Evolutionary conservation across 2,113 vertebrate genomes (phyloP), one percentile per base, ranked within the genome.

Genomic region (Australoheros scitulus): DNA sequence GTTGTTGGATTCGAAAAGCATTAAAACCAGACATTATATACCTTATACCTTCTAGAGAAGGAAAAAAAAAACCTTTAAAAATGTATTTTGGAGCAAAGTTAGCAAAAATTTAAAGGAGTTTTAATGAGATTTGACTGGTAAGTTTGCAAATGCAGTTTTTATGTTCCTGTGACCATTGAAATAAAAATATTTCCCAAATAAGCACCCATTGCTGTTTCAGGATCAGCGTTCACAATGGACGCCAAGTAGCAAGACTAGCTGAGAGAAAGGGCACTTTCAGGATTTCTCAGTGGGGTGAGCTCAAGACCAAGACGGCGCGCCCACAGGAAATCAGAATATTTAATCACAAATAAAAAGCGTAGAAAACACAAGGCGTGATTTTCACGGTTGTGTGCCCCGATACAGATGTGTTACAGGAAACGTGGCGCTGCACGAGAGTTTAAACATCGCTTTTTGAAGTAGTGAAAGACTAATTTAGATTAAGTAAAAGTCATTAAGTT

Each of bases 151-250:
- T 18, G 64, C 41, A 68, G 64, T 26, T 68, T 68, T 68, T 68
- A 68, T 47, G 0, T 70, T 15, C 24, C 5, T 32, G 17, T 29
- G 24, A 72, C 24, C 18, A 8, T 3, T 11, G 0, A 32, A 55
- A 32, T 72, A 5, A 14, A 13, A 47, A 6, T 8, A 52, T 24
- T 52, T 41, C 20, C 10, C 29, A 52, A 72, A 7, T 11, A 72
- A 72, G 7, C 32, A 5, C 0, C 0, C 20, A n/a, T 0, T 11
- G 15, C 11, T 70, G 24, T 24, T 7, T 15, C 11, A 47, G 14
- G 43, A 13, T 47, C 43, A 8, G 7, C 8, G 7, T 38, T 38
- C 38, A 38, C 38, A 10, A 10, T 38, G 38, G 7, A 38, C 9
- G 9, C 38, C 8, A 47, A 15, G 14, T 15, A 6, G 43, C 5